These are phyloP conservation scores for Athene noctua DNA, from an alignment of 2,113 vertebrate species.

Conservation along the genomic window DNA sequence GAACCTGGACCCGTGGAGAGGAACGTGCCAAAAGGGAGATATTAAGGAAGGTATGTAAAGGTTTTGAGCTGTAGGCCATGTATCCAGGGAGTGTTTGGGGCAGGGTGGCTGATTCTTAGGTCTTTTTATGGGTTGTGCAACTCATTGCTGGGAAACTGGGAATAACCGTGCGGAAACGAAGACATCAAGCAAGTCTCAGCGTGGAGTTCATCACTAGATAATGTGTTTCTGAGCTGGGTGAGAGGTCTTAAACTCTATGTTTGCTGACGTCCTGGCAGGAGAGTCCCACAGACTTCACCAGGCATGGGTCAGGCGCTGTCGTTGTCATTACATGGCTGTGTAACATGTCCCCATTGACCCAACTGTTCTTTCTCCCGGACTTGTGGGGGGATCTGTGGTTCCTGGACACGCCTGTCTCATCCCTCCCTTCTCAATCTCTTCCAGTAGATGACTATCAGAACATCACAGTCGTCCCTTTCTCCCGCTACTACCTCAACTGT, in stretches of 20 bases:
- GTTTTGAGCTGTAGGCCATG: background rate
- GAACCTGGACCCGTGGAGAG: background rate
- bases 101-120: background rate
- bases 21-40: background rate
- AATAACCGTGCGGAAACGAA: too few species aligned
- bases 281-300: background rate
- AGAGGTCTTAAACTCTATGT: background rate
- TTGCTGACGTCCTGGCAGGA: background rate
- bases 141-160: background rate
- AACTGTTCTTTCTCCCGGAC: background rate
- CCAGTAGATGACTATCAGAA: conserved; percentile 6
- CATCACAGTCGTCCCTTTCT: conserved; percentile 55
- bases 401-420: background rate
- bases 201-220: background rate
- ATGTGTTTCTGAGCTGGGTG: background rate
- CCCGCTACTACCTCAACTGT: conserved; percentile 77
- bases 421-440: background rate
- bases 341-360: rapidly evolving
- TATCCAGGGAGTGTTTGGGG: background rate
- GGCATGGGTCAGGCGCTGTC: rapidly evolving
- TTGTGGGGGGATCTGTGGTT: rapidly evolving
- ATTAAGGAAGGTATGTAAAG: background rate
- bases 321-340: rapidly evolving
- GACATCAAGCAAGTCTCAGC: background rate
- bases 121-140: background rate